A percentile compares a stretch with the other conserved stretches of the same genome.
Conservation (phyloP, 2,797 vertebrate species). For the Epinephelus awoara region DNA sequence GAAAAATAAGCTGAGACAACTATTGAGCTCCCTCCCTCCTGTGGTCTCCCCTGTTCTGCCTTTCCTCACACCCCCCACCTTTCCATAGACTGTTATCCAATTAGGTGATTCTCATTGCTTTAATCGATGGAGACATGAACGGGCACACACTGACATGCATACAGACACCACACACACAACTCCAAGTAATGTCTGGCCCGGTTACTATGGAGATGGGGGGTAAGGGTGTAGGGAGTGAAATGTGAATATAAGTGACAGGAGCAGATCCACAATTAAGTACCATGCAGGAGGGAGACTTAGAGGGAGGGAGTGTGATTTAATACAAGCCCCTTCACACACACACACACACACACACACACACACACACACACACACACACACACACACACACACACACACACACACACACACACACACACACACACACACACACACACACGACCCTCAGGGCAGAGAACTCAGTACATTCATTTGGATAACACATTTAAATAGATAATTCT, state of each 20-base stretch:
- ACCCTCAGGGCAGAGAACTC: not conserved
- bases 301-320: slow-evolving; percentile 29
- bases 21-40: slow-evolving; percentile 59
- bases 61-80: slow-evolving; percentile 45
- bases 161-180: slow-evolving; percentile 20
- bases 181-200: slow-evolving; percentile 33
- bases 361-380: not conserved
- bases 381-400: not conserved
- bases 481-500: slow-evolving; percentile 44
- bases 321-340: slow-evolving; percentile 28
- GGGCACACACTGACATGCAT: slow-evolving; percentile 39
- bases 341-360: not conserved
- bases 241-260: slow-evolving; percentile 75
- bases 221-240: slow-evolving; percentile 55
- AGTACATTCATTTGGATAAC: slow-evolving; percentile 48
- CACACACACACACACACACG: not conserved
- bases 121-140: slow-evolving; percentile 75
- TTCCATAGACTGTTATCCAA: slow-evolving; percentile 71
- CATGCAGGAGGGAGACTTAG: slow-evolving; percentile 29
- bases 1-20: slow-evolving; percentile 73
- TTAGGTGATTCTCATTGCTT: slow-evolving; percentile 71
- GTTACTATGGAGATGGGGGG: slow-evolving; percentile 57
- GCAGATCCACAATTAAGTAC: slow-evolving; percentile 67
- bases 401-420: not conserved
- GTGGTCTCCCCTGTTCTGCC: slow-evolving; percentile 45